Evolutionary conservation across 2,888 invertebrate genomes (phyloP).

Genomic region (Macrophya annulata): DNA sequence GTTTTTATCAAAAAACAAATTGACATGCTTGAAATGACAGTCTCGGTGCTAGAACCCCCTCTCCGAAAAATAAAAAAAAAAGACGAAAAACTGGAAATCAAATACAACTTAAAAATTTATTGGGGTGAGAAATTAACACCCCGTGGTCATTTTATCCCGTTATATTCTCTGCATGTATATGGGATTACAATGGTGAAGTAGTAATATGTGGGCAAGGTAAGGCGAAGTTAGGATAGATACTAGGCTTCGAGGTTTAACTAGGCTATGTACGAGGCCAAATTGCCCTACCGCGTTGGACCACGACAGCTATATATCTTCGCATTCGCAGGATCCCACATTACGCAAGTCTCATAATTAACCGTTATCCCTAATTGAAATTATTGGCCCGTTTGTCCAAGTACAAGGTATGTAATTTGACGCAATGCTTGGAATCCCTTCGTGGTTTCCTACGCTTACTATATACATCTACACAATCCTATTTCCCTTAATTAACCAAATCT

Average conservation of each 20-base stretch:
- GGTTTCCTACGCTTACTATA: neutral
- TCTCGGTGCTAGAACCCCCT: no score
- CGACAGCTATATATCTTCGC: constrained; percentile 42
- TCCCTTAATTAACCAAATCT: constrained; percentile 50
- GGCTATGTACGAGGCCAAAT: constrained; percentile 4
- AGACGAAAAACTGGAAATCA: no score
- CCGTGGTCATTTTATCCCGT: no score
- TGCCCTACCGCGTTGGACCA: constrained; percentile 29
- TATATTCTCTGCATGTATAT: no score
- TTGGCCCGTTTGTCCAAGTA: constrained; percentile 50
- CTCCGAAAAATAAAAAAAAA: no score
- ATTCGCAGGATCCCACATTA: constrained; percentile 48
- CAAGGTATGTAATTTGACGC: constrained; percentile 48
- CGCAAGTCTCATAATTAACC: constrained; percentile 59
- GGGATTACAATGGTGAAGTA: neutral
- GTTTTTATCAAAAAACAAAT: no score
- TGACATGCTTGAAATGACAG: no score
- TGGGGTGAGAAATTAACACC: no score
- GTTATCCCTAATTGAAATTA: constrained; percentile 61
- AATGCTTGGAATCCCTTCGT: constrained; percentile 24
- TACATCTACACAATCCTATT: constrained; percentile 1
- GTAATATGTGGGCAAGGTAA: neutral
- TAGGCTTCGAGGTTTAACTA: constrained; percentile 6
- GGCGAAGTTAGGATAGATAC: neutral
- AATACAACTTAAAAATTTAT: no score